Base-by-base conservation (phyloP, 2,888 invertebrate genomes). In the Charanyca ferruginea region DNA sequence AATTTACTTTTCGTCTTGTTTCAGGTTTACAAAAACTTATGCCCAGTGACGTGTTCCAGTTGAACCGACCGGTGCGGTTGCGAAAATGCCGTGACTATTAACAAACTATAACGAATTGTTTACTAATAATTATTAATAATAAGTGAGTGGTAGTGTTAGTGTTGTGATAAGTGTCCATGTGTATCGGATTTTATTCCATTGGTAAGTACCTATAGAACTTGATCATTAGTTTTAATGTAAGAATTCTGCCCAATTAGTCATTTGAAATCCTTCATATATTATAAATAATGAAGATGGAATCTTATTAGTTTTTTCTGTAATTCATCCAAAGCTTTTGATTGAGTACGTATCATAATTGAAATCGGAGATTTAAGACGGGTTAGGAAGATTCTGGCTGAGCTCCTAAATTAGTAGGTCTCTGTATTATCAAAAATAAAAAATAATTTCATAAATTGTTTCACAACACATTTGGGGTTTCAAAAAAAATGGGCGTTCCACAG, bases 11-110 rank as follows among this genome's bases (percentile, higher is more conserved):
- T 28, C 2, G 18, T 49, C 63, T 83, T 80, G 82, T 82, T 82
- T 3, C 83, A 83, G 83, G 84, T 84, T 84, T 84, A 64, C 44
- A 41, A 44, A 73, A 84, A 83, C 83, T 84, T 81, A 77, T 77
- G 67, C 18, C 77, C 76, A 84, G 84, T 84, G 84, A 69, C 75
- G 52, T 55, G 58, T 48, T 55, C 57, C 64, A 54, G 62, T 65
- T 62, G 23, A 63, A 53, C 47, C 71, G 70, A 81, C 47, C 59
- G 61, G 51, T 53, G 73, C 49, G 61, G 52, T 52, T 52, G 49
- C 59, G 59, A 77, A 62, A 54, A 83, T 73, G 76, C 49, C 67
- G 81, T 80, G 78, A 78, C 55, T 54, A 66, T 71, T 68, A 60
- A 83, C 73, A 73, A 69, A 81, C 69, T 66, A 67, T 79, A 54